These are phyloP conservation scores for Andrena bucephala DNA, from an alignment of 2,888 invertebrate genomes.

Conservation along the genomic window DNA sequence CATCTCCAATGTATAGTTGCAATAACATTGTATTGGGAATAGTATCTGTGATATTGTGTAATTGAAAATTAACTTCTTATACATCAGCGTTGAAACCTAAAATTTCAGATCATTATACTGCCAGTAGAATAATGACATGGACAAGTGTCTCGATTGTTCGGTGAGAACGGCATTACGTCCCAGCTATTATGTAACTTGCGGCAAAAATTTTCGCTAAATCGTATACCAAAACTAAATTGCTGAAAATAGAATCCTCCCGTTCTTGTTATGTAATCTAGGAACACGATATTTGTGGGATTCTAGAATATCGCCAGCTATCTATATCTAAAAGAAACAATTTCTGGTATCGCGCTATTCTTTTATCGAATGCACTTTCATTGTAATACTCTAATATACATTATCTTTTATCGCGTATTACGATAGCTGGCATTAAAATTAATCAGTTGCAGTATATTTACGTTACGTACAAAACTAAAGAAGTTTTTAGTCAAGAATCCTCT, in stretches of 20 bases:
- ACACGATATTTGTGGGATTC: too few species aligned
- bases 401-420: background rate
- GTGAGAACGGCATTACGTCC: background rate
- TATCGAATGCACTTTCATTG: background rate
- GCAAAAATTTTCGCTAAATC: background rate
- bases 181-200: background rate
- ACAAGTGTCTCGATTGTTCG: background rate
- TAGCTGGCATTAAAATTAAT: too few species aligned
- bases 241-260: slow-evolving; percentile 18
- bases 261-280: slow-evolving; percentile 8
- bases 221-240: background rate
- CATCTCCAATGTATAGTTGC: background rate
- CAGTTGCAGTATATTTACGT: too few species aligned
- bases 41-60: too few species aligned
- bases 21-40: background rate
- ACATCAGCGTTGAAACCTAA: background rate
- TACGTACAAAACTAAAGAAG: too few species aligned
- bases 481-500: too few species aligned
- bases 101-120: slow-evolving; percentile 1
- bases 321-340: too few species aligned
- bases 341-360: background rate
- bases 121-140: background rate
- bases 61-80: slow-evolving; percentile 3
- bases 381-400: background rate
- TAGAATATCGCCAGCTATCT: too few species aligned